Evolutionary conservation across 2,797 vertebrate species (phyloP), one percentile per base, ranked within the genome.

Genomic region (Melanotaenia maccullochi): DNA sequence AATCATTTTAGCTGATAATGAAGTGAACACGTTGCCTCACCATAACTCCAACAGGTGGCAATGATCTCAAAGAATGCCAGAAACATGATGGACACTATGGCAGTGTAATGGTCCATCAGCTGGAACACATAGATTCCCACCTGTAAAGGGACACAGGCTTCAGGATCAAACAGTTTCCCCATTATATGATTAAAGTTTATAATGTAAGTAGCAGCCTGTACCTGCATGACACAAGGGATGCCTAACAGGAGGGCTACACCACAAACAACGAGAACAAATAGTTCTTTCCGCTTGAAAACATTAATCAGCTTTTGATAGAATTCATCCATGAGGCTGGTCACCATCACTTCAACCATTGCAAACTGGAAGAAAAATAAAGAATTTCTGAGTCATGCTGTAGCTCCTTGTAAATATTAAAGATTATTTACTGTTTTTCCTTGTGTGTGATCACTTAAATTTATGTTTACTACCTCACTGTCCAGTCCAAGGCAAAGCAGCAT

Each of bases 21-120:
- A 38, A 5, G 13, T 32, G 1, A 69, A 40, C 1, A 36, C 4
- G 4, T 28, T 28, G 25, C 67, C 91, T 82, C 78, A 95, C 95
- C 95, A 36, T 94, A 95, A 61, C 83, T 1, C 92, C 93, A 94
- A 69, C 94, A 95, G 76, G 90, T 74, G 55, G 92, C 93, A 33
- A 93, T 32, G 8, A 95, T 89, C 81, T 95, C 95, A 81, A 95
- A 95, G 84, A 94, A 94, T 1, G 94, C 93, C 14, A 95, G 89
- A 71, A 95, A 95, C 77, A 95, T 89, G 52, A 95, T 92, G 73
- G 95, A 95, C 56, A 95, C 93, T 12, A 95, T 92, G 32, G 94
- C 94, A 0, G 94, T 95, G 88, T 95, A 95, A 71, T 95, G 94
- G 73, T 95, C 94, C 92, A 95, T 91, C 77, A 95, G 88, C 88